Percentiles rank a stretch among this genome's conserved stretches.
phyloP scores from a whole-genome alignment of 2,113 vertebrate species.

The Lepus timidus region DNA sequence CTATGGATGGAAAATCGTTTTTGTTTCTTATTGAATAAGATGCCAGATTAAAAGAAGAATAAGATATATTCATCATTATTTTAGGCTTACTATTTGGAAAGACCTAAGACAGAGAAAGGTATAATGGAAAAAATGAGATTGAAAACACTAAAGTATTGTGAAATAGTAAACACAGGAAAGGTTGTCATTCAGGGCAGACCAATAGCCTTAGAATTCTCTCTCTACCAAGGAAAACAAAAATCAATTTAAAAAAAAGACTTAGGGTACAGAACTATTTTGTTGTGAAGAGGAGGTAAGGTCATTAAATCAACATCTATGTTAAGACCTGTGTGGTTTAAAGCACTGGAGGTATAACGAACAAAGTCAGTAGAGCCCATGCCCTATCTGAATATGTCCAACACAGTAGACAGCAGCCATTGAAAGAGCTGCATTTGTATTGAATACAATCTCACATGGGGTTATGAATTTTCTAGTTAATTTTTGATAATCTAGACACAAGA shows the following conservation, averaged over 20 bases:
- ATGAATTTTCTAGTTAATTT: conserved; percentile 23
- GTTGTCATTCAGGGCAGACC: not conserved
- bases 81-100: not conserved
- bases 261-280: not conserved
- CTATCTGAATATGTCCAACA: not conserved
- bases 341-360: not conserved
- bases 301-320: not conserved
- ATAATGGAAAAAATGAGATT: not conserved
- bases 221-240: conserved; percentile 21
- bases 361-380: not conserved
- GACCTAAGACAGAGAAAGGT: not conserved
- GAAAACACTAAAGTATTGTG: not conserved
- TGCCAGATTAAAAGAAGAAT: not conserved
- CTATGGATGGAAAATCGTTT: not conserved
- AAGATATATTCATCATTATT: not conserved
- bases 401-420: not conserved
- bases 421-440: not conserved
- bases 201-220: not conserved
- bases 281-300: not conserved
- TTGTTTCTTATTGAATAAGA: not conserved
- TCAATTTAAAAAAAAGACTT: not conserved
- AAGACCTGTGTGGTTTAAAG: not conserved
- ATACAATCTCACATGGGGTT: not conserved
- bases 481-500: not conserved
- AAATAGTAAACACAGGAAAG: not conserved